Evolutionary conservation across 2,888 invertebrate genomes (phyloP), one percentile per base, ranked within the genome.

Genomic region (Listrodromus nycthemerus): DNA sequence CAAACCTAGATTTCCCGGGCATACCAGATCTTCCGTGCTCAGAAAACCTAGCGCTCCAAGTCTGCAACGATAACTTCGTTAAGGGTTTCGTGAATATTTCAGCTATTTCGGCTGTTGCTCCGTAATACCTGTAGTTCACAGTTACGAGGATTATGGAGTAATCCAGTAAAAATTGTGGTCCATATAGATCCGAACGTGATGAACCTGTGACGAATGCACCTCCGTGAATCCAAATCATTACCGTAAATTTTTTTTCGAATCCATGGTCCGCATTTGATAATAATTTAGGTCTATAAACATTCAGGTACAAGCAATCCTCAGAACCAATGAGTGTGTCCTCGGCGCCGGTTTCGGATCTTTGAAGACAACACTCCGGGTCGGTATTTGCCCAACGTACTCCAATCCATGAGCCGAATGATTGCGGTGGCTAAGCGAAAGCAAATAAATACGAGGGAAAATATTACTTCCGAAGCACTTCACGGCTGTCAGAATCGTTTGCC

Each of bases 281-380:
- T 4, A 94, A 91, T 85, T 94, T 94, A 0, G 96, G 96, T 0
- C 95, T 95, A 92, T 95, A 96, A 0, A 96, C 95, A 90, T 98
- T 98, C 3, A 98, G 93, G 86, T 97, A 97, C 2, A 98, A 94
- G 89, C 98, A 98, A 92, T 98, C 97, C 93, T 98, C 98, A 84
- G 94, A 95, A 0, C 97, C 97, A 65, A 95, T 95, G 61, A 24
- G 1, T 2, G 94, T 92, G 90, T 10, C 21, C 0, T 95, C 93
- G 84, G 13, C 0, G 2, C 94, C 92, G 90, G 24, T 3, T 1
- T 95, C 93, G 84, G 96, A 95, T 50, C 96, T 94, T 92, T 98
- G 98, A 0, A 96, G 96, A 91, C 98, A 98, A 3, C 96, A 94
- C 0, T 96, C 95, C 10, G 96, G 95, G 85, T 95, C 95, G 78